Conservation (phyloP, 2,797 vertebrate genomes). For the Triplophysa yarkandensis region DNA sequence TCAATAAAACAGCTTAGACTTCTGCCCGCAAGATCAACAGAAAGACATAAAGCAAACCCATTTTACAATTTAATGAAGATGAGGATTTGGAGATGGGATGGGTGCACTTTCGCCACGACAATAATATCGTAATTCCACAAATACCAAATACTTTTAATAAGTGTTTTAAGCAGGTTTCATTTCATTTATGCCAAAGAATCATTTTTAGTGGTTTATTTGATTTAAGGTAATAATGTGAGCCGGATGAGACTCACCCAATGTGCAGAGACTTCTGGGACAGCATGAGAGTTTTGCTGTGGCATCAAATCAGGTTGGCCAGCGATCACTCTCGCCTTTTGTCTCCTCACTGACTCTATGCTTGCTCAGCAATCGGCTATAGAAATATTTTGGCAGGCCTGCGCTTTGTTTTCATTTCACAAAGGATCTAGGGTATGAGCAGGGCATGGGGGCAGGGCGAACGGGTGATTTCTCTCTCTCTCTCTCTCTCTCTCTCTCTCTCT, state of each 20-base stretch:
- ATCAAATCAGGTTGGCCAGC: slow-evolving; percentile 78
- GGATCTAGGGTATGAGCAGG: slow-evolving; percentile 64
- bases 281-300: slow-evolving; percentile 67
- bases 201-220: not conserved
- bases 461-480: slow-evolving; percentile 31
- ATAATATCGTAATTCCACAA: too few species aligned
- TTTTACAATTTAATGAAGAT: too few species aligned
- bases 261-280: slow-evolving; percentile 5
- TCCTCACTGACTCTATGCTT: slow-evolving; percentile 70
- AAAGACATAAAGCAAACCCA: not conserved
- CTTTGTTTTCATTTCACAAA: slow-evolving; percentile 84
- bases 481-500: slow-evolving; percentile 10
- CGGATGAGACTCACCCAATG: slow-evolving; percentile 4
- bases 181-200: not conserved
- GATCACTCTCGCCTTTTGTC: slow-evolving; percentile 76
- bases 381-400: slow-evolving; percentile 80
- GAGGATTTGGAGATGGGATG: too few species aligned
- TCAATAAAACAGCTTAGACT: not conserved
- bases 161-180: too few species aligned
- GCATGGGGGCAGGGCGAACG: slow-evolving; percentile 63
- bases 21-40: not conserved
- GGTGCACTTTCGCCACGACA: too few species aligned
- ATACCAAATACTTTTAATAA: too few species aligned
- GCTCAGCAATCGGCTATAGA: slow-evolving; percentile 81
- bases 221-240: not conserved